phyloP scores from a whole-genome alignment of 2,888 invertebrate species.

The Leptinotarsa juncta region DNA sequence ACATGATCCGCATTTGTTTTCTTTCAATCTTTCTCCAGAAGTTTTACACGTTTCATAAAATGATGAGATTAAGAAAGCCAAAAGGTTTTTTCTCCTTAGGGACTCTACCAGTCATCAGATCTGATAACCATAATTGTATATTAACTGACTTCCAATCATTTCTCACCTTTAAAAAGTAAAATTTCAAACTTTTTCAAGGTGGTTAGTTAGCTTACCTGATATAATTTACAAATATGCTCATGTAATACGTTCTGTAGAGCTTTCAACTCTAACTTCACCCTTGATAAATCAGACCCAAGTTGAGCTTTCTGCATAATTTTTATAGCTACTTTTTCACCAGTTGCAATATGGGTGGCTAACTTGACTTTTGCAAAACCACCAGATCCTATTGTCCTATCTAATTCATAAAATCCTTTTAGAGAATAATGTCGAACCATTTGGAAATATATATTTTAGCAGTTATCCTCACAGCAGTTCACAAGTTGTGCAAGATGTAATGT shows the following conservation, averaged over 20 bases:
- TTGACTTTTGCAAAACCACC: conserved; percentile 88
- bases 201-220: conserved; percentile 67
- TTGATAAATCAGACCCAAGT: conserved; percentile 78
- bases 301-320: conserved; percentile 84
- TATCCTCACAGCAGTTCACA: neutral
- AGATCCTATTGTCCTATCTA: conserved; percentile 78
- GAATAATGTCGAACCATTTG: conserved; percentile 68
- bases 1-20: too few species aligned
- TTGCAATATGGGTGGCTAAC: conserved; percentile 80
- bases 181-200: neutral
- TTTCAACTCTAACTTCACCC: conserved; percentile 79
- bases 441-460: neutral
- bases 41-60: too few species aligned
- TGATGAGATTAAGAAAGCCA: too few species aligned
- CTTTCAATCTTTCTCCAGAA: too few species aligned
- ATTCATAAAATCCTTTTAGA: conserved; percentile 74
- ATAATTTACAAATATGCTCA: conserved; percentile 81
- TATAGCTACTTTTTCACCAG: conserved; percentile 84
- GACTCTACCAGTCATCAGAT: too few species aligned
- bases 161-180: too few species aligned
- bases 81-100: too few species aligned
- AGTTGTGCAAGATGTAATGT: neutral
- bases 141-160: too few species aligned
- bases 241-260: conserved; percentile 78
- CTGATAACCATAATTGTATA: too few species aligned